A percentile compares a stretch with the other conserved stretches of the same genome.
phyloP scores from a whole-genome alignment of 2,888 invertebrate genomes.

The Auanema sp. region DNA sequence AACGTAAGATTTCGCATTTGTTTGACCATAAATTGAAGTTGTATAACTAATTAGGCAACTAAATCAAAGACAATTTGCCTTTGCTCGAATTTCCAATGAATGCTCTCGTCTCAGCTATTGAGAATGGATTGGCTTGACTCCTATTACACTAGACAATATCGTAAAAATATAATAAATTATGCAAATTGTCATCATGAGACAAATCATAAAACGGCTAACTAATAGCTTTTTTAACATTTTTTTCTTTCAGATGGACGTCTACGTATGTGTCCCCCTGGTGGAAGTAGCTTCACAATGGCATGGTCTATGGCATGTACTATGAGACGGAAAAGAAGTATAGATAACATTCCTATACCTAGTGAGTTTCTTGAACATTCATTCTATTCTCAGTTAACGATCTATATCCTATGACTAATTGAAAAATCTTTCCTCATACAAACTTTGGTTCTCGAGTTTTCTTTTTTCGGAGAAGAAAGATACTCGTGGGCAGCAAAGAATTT shows the following conservation, averaged over 20 bases:
- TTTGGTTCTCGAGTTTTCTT: neutral
- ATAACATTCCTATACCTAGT: neutral
- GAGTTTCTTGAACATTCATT: neutral
- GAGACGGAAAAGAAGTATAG: slow-evolving; percentile 36
- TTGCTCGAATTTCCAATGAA: too few relatives aligned
- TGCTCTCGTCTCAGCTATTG: too few relatives aligned
- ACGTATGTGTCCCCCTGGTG: slow-evolving; percentile 53
- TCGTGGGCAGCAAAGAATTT: neutral
- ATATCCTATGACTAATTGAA: neutral
- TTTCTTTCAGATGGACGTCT: slow-evolving; percentile 38
- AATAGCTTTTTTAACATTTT: neutral
- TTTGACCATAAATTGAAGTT: too few relatives aligned
- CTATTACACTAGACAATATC: too few relatives aligned
- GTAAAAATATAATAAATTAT: neutral
- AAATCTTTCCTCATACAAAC: too few relatives aligned
- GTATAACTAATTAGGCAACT: too few relatives aligned
- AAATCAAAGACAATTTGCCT: too few relatives aligned
- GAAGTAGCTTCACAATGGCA: slow-evolving; percentile 51
- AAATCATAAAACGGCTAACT: neutral
- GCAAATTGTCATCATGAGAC: neutral
- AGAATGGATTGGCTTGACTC: too few relatives aligned
- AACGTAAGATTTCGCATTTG: too few relatives aligned
- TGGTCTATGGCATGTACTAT: slow-evolving; percentile 53
- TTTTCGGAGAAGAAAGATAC: slow-evolving; percentile 5
- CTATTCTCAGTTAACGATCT: neutral